Evolutionary conservation across 2,888 invertebrate genomes (phyloP), one percentile per base, ranked within the genome.

Genomic region (Apamea anceps): DNA sequence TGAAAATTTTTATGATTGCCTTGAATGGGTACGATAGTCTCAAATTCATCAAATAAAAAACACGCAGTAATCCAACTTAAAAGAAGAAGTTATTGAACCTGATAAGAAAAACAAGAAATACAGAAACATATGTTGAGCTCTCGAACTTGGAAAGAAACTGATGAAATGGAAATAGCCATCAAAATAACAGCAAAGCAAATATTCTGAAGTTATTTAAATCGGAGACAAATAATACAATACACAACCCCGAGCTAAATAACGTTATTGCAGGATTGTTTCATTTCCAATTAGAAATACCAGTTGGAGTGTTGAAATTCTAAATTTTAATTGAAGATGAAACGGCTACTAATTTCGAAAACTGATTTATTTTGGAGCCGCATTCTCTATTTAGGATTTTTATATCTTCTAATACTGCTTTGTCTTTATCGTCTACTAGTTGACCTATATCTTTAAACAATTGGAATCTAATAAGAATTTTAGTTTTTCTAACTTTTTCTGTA

Each of bases 261-360:
- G 60, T 75, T 79, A 77, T 32, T 63, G 32, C 66, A 45, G 70
- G 42, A 75, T 81, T 78, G 67, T 79, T 86, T 81, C 71, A 74
- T 75, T 79, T 82, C 37, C 37, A 84, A 75, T 66, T 79, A 71
- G 63, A 77, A 82, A 77, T 77, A 65, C 74, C 85, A 82, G 75
- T 76, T 79, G 51, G 67, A 74, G 48, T 60, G 54, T 54, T 79
- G 63, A 76, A 76, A 75, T 79, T 80, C 15, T n/a, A 71, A 76
- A 79, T 84, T 84, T 68, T 57, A 68, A 86, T 81, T 80, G 72
- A 72, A n/a, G 42, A 42, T 63, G 68, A 65, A 60, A 42, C 45
- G 7, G 25, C 71, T 72, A 71, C n/a, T 32, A 68, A 80, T 85
- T 80, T 8, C 8, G 6, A 63, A 74, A 70, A 37, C 75, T 71